Conservation (phyloP, 2,113 vertebrate species). For the Strigops habroptila region DNA sequence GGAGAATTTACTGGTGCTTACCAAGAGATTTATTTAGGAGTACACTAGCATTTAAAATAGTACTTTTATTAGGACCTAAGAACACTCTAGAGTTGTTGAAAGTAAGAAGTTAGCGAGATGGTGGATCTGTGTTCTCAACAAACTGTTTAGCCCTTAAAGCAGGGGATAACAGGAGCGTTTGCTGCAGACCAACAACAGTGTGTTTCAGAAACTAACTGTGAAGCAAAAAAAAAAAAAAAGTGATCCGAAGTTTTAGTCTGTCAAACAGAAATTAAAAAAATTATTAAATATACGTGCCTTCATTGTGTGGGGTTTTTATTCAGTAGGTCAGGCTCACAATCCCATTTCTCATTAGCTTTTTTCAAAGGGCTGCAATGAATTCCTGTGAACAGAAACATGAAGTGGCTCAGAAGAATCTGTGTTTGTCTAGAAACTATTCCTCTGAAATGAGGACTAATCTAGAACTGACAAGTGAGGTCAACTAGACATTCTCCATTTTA, state of each 20-base stretch:
- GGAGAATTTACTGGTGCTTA: not conserved
- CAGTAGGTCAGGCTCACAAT: not conserved
- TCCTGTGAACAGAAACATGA: not conserved
- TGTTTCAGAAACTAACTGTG: not conserved
- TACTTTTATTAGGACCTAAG: not conserved
- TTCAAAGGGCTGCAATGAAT: not conserved
- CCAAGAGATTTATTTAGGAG: not conserved
- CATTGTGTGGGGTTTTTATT: not conserved
- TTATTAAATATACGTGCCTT: not conserved
- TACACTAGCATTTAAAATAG: not conserved
- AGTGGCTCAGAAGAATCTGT: not conserved
- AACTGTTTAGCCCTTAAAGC: not conserved
- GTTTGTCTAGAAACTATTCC: not conserved
- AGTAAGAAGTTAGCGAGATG: not conserved
- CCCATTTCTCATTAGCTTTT: not conserved
- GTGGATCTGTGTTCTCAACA: not conserved
- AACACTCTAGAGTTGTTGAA: not conserved
- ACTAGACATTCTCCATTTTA: not conserved
- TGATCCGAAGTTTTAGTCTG: not conserved
- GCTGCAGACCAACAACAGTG: not conserved
- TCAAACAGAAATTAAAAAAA: not conserved
- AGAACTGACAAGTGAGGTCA: not conserved
- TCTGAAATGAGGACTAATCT: not conserved
- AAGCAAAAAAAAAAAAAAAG: not conserved
- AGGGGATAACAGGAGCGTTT: not conserved